Evolutionary conservation across 2,113 vertebrate species (phyloP), one percentile per base, ranked within the genome.

Genomic region (Macaca mulatta): DNA sequence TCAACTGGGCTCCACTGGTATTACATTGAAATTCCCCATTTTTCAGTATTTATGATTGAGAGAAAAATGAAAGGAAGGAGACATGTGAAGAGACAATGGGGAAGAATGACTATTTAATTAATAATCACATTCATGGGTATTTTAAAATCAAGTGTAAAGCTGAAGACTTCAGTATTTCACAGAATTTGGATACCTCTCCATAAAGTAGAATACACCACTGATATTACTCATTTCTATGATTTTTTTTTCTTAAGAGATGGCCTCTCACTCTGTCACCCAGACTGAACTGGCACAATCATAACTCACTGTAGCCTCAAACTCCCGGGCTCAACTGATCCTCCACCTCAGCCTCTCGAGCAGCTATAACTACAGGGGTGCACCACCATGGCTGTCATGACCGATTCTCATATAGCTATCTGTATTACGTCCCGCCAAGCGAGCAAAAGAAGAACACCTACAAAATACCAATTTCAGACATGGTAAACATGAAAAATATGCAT

Each of bases 51-150:
- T 89, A 85, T 4, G 43, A 27, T 57, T 84, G 59, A 81, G 20
- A 95, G 20, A 89, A 25, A 91, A 95, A 86, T 32, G 32, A 90
- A 94, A 78, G 59, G 17, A 20, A 74, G 52, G 38, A 94, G 10
- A 16, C 23, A 93, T 40, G 27, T 80, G 16, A 48, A 77, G 48
- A 22, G 16, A 89, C 32, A 79, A 78, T 48, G 92, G 25, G 10
- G 48, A 96, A 75, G 40, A 95, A 91, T 92, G 78, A 90, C 52
- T 30, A 78, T 90, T 97, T 92, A 48, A 89, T 55, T 74, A 87
- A 20, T 35, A 93, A 92, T 89, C 27, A 74, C 18, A 83, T n/a
- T 87, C 23, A 83, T 30, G n/a, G n/a, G 52, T 45, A 90, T 92
- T 94, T 93, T 72, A 50, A 85, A 95, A 90, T 59, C 35, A 93